Evolutionary conservation across 2,113 vertebrate genomes (phyloP).

Genomic region (Petrocephalus microphthalmus): DNA sequence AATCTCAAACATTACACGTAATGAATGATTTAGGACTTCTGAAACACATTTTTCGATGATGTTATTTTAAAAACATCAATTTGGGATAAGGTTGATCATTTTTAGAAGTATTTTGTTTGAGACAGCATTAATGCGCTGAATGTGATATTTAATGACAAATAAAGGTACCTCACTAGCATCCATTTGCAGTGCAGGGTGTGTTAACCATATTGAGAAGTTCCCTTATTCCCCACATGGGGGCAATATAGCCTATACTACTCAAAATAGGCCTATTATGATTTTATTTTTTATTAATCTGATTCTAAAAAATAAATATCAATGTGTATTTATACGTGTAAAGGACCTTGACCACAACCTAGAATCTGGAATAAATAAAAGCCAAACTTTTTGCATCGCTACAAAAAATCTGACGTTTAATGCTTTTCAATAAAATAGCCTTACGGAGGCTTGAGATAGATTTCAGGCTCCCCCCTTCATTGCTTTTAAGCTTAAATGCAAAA

Average conservation of each 20-base stretch:
- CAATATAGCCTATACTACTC: slow-evolving; percentile 53
- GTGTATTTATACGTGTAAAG: background rate
- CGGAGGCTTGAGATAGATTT: background rate
- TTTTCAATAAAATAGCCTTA: background rate
- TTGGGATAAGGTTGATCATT: background rate
- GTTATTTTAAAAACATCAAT: background rate
- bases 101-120: background rate
- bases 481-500: background rate
- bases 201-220: background rate
- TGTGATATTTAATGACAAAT: background rate
- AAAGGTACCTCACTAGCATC: background rate
- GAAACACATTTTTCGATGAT: background rate
- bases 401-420: background rate
- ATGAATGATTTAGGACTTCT: background rate
- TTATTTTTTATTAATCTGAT: background rate
- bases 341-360: background rate
- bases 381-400: background rate
- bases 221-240: slow-evolving; percentile 48
- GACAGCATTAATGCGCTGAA: background rate
- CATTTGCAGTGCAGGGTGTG: background rate
- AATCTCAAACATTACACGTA: background rate
- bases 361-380: background rate
- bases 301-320: background rate
- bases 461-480: background rate
- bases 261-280: slow-evolving; percentile 31